phyloP scores from a whole-genome alignment of 2,113 vertebrate species.

The Sander lucioperca region DNA sequence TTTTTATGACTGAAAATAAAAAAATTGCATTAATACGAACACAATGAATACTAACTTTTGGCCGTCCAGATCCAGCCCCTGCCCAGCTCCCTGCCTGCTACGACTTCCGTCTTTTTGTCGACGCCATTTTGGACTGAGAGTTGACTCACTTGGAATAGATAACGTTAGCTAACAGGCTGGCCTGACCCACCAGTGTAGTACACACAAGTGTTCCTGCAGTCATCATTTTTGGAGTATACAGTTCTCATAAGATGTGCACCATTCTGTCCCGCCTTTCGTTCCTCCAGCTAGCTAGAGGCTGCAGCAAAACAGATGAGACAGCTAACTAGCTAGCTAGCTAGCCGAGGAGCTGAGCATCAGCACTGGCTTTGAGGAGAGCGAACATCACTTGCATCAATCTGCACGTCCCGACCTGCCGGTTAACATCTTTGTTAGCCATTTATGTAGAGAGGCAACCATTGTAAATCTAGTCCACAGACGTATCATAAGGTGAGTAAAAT shows the following conservation, averaged over 20 bases:
- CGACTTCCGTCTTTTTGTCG: constrained; percentile 74
- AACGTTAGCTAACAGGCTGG: constrained; percentile 33
- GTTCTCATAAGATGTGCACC: constrained; percentile 1
- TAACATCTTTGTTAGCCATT: constrained; percentile 6
- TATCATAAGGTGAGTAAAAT: constrained; percentile 54
- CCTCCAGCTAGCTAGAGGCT: constrained; percentile 1
- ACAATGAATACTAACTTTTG: constrained; percentile 11
- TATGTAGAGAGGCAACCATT: constrained; percentile 5
- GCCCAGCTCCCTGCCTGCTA: neutral
- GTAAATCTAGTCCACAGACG: neutral
- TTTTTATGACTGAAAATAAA: neutral
- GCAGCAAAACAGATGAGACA: constrained; percentile 29
- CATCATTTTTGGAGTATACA: neutral
- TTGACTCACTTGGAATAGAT: constrained; percentile 40
- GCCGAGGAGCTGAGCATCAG: constrained; percentile 54
- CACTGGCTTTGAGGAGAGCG: constrained; percentile 60
- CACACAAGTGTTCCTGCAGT: neutral
- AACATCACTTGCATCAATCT: constrained; percentile 30
- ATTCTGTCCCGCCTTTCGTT: neutral
- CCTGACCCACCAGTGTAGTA: constrained; percentile 21
- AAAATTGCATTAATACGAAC: neutral
- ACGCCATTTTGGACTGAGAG: constrained; percentile 80
- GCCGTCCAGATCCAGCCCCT: neutral
- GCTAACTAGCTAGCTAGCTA: constrained; percentile 56
- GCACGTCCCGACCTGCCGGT: neutral